Conservation (phyloP, 2,113 vertebrate genomes). For the Ochotona curzoniae region DNA sequence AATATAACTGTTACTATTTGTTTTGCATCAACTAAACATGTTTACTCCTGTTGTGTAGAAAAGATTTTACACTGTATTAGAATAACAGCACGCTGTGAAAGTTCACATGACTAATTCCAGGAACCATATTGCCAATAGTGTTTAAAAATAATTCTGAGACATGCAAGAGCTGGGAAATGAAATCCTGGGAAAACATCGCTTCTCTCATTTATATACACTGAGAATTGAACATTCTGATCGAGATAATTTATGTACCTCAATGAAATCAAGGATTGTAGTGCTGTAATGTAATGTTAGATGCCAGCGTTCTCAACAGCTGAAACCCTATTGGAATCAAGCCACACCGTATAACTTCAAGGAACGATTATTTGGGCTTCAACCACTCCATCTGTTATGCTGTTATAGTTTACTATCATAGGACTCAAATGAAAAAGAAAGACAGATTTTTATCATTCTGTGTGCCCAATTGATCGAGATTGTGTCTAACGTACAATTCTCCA, state of each 20-base stretch:
- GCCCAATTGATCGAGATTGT: background rate
- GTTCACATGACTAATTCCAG: constrained; percentile 63
- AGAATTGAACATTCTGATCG: background rate
- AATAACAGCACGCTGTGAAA: constrained; percentile 69
- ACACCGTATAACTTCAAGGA: background rate
- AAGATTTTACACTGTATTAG: constrained; percentile 60
- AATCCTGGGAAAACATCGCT: background rate
- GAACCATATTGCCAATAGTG: constrained; percentile 57
- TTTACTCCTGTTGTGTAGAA: constrained; percentile 72
- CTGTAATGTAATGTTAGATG: background rate
- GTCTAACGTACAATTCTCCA: background rate
- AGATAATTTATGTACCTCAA: background rate
- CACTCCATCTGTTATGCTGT: background rate
- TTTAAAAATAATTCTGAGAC: constrained; percentile 60
- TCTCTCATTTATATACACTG: background rate
- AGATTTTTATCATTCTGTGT: background rate
- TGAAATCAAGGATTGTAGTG: background rate
- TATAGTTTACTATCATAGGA: background rate
- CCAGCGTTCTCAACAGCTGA: background rate
- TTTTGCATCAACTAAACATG: constrained; percentile 71
- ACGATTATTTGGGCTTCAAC: background rate
- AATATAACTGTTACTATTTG: constrained; percentile 63
- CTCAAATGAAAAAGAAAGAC: background rate
- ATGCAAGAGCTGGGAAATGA: constrained; percentile 37
- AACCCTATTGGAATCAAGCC: background rate